Conservation (phyloP, 2,888 invertebrate genomes). For the Frankliniella intonsa region DNA sequence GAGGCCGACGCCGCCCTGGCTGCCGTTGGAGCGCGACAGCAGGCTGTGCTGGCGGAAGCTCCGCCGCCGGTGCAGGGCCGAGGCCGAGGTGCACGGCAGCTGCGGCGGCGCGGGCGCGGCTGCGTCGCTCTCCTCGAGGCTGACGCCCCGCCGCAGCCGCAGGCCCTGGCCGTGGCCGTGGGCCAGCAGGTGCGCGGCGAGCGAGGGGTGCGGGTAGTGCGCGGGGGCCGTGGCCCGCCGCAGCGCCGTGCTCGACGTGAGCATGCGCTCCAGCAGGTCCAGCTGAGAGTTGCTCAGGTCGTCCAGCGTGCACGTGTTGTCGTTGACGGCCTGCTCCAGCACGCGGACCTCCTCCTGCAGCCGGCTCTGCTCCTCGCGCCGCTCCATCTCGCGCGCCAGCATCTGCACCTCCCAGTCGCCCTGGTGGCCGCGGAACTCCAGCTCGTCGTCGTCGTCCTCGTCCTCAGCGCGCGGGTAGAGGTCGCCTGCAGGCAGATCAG, state of each 20-base stretch:
- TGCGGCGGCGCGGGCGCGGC: neutral
- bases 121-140: neutral
- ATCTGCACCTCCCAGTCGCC: conserved; percentile 75
- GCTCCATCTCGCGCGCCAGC: conserved; percentile 63
- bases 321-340: conserved; percentile 25
- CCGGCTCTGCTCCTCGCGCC: conserved; percentile 35
- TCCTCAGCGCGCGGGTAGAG: conserved; percentile 34
- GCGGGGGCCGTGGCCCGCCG: conserved; percentile 10
- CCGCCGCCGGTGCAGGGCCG: neutral
- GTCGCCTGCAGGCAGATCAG: conserved; percentile 34
- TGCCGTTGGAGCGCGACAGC: conserved; percentile 4
- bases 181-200: neutral
- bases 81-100: conserved; percentile 10
- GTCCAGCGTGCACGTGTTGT: conserved; percentile 22
- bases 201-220: neutral
- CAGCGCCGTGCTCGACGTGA: conserved; percentile 7
- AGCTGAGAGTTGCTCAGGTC: conserved; percentile 21
- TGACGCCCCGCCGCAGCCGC: neutral
- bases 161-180: neutral
- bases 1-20: conserved; percentile 1
- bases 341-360: conserved; percentile 34
- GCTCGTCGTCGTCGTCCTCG: conserved; percentile 33
- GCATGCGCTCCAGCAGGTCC: conserved; percentile 15
- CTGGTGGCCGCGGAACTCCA: conserved; percentile 38
- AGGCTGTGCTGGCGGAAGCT: conserved; percentile 11